phyloP scores from a whole-genome alignment of 2,797 vertebrate genomes.

The Hybognathus amarus region DNA sequence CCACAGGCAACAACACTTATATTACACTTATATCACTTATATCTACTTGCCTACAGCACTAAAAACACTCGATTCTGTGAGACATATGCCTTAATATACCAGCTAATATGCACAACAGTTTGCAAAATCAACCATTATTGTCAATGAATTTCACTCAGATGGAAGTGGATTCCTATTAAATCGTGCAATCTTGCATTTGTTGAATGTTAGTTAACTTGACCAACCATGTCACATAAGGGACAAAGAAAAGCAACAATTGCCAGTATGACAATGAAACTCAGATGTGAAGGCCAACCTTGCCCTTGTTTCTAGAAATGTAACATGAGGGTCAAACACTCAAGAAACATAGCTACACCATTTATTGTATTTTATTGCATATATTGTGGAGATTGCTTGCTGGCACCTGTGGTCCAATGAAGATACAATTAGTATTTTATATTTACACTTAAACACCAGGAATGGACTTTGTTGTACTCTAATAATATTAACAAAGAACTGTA shows the following conservation, averaged over 20 bases:
- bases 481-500: neutral
- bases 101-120: neutral
- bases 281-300: neutral
- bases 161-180: neutral
- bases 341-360: neutral
- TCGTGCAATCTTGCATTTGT: neutral
- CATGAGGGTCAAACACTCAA: neutral
- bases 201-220: neutral
- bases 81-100: neutral
- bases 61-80: neutral
- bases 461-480: neutral
- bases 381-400: neutral
- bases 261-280: too few species aligned
- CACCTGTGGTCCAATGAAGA: neutral
- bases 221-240: neutral
- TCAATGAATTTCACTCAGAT: neutral
- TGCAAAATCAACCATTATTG: neutral
- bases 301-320: neutral
- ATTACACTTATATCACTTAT: constrained; percentile 43
- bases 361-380: neutral
- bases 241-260: neutral
- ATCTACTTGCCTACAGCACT: constrained; percentile 22
- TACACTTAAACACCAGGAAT: neutral
- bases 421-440: neutral
- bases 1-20: constrained; percentile 48